Base-by-base conservation (phyloP, 2,888 invertebrate species). In the Cosmorhoe ocellata region DNA sequence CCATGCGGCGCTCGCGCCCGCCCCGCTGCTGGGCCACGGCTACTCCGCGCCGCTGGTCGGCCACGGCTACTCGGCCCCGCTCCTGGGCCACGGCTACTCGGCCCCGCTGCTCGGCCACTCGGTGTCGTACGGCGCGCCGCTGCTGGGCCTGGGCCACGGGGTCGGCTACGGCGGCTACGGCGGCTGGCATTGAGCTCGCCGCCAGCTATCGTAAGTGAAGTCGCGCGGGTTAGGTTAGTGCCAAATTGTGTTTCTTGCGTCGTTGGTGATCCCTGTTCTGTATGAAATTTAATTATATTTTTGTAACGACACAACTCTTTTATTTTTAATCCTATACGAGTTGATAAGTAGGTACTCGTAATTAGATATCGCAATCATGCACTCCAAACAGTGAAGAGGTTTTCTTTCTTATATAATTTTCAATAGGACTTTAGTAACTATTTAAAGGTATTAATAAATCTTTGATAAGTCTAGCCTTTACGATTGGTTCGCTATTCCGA, bases 181-280 rank as follows among this genome's bases (percentile, higher is more conserved):
- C 5, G 53, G 82, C 31, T 82, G 83, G 82, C 81, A 76, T 71
- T 81, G 67, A 74, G 53, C 49, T 30, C 1, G 37, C 33, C 34
- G 53, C 38, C 11, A 18, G 36, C 34, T n/a, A n/a, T n/a, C n/a
- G n/a, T n/a, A n/a, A n/a, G 44, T 40, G 56, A 55, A 53, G 50
- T 50, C 53, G 52, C 45, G 55, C 57, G 48, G 48, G 62, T 52
- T 67, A 67, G n/a, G n/a, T n/a, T n/a, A 71, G 76, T 81, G 80
- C 76, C 76, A 79, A 80, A 79, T 74, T 76, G 68, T 76, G 69
- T 62, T 66, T 58, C 58, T 65, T 58, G 53, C 58, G 53, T 64
- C 54, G 51, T 54, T 60, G 55, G 63, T 51, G 44, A 49, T 41
- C 47, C 42, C 56, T 60, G 54, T 62, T 64, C 61, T 62, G 58